A percentile compares a stretch with the other conserved stretches of the same genome.
phyloP scores from a whole-genome alignment of 2,113 vertebrate species.

The Tychaedon coryphoeus region DNA sequence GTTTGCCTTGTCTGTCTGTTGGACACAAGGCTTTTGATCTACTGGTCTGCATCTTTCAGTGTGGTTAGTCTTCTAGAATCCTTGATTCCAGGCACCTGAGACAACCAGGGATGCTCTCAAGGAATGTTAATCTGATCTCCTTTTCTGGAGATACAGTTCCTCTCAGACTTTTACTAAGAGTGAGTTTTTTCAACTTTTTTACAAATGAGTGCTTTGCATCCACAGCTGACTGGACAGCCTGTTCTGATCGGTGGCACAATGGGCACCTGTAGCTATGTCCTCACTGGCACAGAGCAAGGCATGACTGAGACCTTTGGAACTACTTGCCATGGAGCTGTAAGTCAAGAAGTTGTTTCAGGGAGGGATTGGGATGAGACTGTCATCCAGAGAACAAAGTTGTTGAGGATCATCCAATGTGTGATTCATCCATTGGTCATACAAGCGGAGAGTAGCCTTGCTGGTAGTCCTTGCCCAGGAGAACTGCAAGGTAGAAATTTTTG shows the following conservation, averaged over 20 bases:
- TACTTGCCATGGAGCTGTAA: conserved; percentile 96
- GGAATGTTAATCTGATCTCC: background rate
- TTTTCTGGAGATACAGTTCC: background rate
- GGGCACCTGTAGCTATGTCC: conserved; percentile 98
- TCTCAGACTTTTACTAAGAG: background rate
- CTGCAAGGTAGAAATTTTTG: background rate
- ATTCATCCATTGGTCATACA: background rate
- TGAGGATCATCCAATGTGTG: background rate
- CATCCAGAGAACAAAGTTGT: background rate
- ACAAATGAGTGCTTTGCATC: background rate
- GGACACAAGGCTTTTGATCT: background rate
- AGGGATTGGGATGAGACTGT: background rate
- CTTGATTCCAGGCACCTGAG: background rate
- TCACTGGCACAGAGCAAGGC: conserved; percentile 94
- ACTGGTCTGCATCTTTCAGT: background rate
- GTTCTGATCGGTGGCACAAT: conserved; percentile 97
- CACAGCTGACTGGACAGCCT: conserved; percentile 93
- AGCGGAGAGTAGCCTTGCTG: background rate
- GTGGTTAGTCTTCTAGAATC: background rate
- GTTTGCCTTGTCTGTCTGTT: background rate
- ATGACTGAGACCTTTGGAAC: conserved; percentile 98
- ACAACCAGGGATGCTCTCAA: background rate
- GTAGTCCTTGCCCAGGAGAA: background rate
- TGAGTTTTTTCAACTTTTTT: background rate
- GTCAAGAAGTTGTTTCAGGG: conserved; percentile 22